Base-by-base conservation (phyloP, 2,113 vertebrate species). In the Neogale vison region DNA sequence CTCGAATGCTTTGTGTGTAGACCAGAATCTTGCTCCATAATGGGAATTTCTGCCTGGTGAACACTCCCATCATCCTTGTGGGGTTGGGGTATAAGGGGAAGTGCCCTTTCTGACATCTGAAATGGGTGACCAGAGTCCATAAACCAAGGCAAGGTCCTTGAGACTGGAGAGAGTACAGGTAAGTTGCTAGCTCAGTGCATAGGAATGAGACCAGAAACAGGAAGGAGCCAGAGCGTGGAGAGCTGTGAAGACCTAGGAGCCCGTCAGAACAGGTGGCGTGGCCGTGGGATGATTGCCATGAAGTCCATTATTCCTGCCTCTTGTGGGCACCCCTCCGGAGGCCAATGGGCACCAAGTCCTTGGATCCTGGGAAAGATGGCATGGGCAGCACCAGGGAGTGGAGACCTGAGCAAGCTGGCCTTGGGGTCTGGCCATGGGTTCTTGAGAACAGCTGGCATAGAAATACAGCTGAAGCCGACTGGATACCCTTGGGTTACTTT, bases 271-370 rank as follows among this genome's bases (percentile, higher is more conserved):
- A 57, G 24, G 39, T 2, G 21, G 50, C 2, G 5, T 69, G 45
- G 23, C 15, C 12, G 3, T 26, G 6, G 0, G 15, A 1, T 6
- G 34, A 4, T 15, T 4, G 0, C 18, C 6, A 7, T 21, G 29
- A 71, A 34, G 20, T 24, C 39, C 36, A 13, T 1, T 34, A 45
- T 18, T 7, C 18, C 72, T 9, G 4, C 0, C 2, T 17, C 1
- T 63, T 10, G 0, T 3, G 18, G 15, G 26, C 12, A 6, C n/a
- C 11, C 11, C 3, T 24, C 39, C 6, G 11, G 20, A 91, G 72
- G 24, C 20, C 21, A 11, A 8, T 7, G 65, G 26, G 18, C 39
- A 39, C 26, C 24, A 67, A 65, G 6, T 24, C 3, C 6, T 23
- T 1, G 7, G 39, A n/a, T 59, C 50, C 31, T 0, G 1, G 50